Base-by-base conservation (phyloP, 2,888 invertebrate genomes). In the Allolobophora icterica region DNA sequence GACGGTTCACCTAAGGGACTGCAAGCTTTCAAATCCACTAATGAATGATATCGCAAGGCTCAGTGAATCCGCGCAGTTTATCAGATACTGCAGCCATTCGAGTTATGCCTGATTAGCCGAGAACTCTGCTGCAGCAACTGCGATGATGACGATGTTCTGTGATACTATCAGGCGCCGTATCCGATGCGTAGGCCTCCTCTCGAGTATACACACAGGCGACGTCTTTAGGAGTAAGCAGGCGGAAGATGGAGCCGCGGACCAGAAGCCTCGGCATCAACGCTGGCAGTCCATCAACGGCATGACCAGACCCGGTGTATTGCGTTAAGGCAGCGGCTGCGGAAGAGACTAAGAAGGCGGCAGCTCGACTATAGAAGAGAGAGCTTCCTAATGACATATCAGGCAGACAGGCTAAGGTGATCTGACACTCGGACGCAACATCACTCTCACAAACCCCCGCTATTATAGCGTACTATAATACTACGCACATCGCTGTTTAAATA, bases 331-430 rank as follows among this genome's bases (percentile, higher is more conserved):
- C 71, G 71, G 17, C 71, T 30, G 71, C n/a, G 71, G 30, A n/a
- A 24, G 71, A 30, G 71, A n/a, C n/a, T 8, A 24, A 52, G 52
- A n/a, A 71, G 71, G 71, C n/a, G n/a, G 30, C n/a, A 71, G n/a
- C 30, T 71, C 71, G n/a, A n/a, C n/a, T 17, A 2, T 8, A 71
- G 71, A 71, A 71, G 71, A 71, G 71, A 71, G 71, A 71, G 71
- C 71, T 71, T 71, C 71, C 71, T 71, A 71, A 71, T 71, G 71
- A 71, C n/a, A 71, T n/a, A n/a, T 71, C 30, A 71, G 71, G n/a
- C 71, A 71, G 71, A 5, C 11, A 11, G 30, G n/a, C 71, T 71
- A 71, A 71, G 71, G n/a, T 11, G 71, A 71, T n/a, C 71, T 71
- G 71, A 71, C 71, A 71, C 71, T n/a, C 71, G 0, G 30, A n/a